These are phyloP conservation scores for Drosophila bocqueti DNA, from an alignment of 1,140 invertebrate species.

Conservation along the genomic window DNA sequence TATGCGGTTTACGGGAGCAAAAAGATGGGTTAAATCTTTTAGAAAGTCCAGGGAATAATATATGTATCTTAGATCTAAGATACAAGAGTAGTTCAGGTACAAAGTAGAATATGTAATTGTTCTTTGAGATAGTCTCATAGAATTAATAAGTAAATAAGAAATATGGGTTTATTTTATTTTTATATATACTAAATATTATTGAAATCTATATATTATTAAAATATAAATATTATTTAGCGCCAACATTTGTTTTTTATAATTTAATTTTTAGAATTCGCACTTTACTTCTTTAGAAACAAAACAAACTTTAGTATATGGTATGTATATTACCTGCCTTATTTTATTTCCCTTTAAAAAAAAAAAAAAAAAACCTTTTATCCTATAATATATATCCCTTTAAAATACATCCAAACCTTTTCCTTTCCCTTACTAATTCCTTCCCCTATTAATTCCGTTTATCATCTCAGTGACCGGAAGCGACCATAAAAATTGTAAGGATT, in stretches of 20 bases:
- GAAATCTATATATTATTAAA: background rate
- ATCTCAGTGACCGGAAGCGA: constrained; percentile 23
- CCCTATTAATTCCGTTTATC: constrained; percentile 45
- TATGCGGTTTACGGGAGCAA: background rate
- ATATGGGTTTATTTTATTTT: background rate
- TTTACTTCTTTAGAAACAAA: background rate
- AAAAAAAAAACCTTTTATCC: no score
- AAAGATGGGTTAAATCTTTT: background rate
- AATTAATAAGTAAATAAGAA: background rate
- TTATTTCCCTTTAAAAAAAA: background rate
- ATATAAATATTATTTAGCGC: background rate
- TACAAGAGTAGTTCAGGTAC: no score
- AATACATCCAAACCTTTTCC: background rate
- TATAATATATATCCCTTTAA: background rate
- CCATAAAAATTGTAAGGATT: constrained; percentile 5
- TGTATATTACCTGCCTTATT: background rate
- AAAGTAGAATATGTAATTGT: background rate
- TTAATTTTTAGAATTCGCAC: background rate
- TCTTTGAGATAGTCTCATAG: no score
- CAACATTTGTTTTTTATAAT: background rate
- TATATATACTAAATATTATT: background rate
- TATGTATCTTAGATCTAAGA: background rate
- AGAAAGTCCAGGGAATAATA: background rate
- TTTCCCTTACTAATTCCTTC: background rate
- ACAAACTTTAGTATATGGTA: no score